Conservation (phyloP, 1,140 invertebrate genomes). For the Drosophila ficusphila region DNA sequence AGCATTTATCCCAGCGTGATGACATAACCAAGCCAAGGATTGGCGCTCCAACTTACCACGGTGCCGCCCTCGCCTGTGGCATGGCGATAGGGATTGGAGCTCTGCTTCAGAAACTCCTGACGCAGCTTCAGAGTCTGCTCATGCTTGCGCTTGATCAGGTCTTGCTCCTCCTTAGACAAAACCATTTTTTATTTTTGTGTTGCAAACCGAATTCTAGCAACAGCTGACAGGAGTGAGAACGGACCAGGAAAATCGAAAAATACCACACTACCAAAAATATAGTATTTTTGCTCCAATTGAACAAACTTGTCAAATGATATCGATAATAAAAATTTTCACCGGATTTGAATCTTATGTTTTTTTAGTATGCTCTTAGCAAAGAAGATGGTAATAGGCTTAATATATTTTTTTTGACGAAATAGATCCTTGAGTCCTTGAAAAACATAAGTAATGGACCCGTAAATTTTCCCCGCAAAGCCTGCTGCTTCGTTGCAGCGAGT, state of each 20-base stretch:
- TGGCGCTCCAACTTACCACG: conserved; percentile 85
- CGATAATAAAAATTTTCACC: too few relatives aligned
- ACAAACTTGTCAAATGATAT: neutral
- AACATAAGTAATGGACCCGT: too few relatives aligned
- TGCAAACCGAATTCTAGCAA: conserved; percentile 30
- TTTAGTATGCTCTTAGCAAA: too few relatives aligned
- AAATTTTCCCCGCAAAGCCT: conserved; percentile 40
- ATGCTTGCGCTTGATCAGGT: conserved; percentile 73
- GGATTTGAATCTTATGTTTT: too few relatives aligned
- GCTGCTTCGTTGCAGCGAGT: conserved; percentile 53
- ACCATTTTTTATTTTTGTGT: conserved; percentile 52
- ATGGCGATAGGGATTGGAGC: conserved; percentile 87
- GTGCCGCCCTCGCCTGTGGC: conserved; percentile 85
- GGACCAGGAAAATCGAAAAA: neutral
- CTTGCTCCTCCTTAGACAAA: conserved; percentile 55
- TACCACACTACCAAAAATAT: neutral
- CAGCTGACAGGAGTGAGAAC: conserved; percentile 55
- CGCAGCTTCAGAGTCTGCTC: conserved; percentile 76
- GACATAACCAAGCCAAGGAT: conserved; percentile 75
- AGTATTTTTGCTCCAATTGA: neutral
- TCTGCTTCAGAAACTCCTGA: conserved; percentile 88
- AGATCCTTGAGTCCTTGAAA: too few relatives aligned
- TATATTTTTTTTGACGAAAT: too few relatives aligned
- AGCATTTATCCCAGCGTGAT: conserved; percentile 45
- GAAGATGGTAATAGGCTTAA: too few relatives aligned